Percentiles rank a stretch among this genome's conserved stretches.
Evolutionary conservation across 2,113 vertebrate species (phyloP).

Genomic region (Marcusenius ussheri): DNA sequence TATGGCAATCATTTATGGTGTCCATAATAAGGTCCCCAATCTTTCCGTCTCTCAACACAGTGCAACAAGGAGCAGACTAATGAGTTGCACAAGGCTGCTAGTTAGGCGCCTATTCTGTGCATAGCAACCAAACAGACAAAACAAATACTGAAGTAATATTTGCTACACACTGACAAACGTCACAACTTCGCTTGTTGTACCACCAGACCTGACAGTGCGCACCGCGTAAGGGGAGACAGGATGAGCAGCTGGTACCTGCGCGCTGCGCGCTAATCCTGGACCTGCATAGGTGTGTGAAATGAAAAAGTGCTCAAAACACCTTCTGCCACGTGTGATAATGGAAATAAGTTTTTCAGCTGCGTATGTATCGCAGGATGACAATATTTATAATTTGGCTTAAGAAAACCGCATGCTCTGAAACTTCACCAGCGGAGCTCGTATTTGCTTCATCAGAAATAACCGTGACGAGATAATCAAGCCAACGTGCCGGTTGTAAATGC

Average conservation of each 20-base stretch:
- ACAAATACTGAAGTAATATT: neutral
- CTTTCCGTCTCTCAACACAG: neutral
- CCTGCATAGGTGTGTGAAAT: neutral
- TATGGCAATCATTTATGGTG: neutral
- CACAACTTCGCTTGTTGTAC: neutral
- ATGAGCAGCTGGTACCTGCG: neutral
- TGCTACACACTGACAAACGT: neutral
- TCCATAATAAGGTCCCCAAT: neutral
- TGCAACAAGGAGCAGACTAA: neutral
- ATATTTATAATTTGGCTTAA: neutral
- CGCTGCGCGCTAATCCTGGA: neutral
- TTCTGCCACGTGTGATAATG: neutral
- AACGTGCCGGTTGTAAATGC: neutral
- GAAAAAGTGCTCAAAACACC: neutral
- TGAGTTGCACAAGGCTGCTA: slow-evolving; percentile 3
- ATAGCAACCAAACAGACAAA: neutral
- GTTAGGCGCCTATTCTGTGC: neutral
- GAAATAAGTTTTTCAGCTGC: neutral
- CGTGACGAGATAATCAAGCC: neutral
- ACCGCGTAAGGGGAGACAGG: neutral
- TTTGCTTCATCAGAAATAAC: neutral
- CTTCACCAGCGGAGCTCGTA: neutral
- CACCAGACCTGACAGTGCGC: neutral
- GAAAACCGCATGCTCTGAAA: neutral
- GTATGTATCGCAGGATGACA: neutral